phyloP scores from a whole-genome alignment of 2,888 invertebrate species.

The Agrotis puta region DNA sequence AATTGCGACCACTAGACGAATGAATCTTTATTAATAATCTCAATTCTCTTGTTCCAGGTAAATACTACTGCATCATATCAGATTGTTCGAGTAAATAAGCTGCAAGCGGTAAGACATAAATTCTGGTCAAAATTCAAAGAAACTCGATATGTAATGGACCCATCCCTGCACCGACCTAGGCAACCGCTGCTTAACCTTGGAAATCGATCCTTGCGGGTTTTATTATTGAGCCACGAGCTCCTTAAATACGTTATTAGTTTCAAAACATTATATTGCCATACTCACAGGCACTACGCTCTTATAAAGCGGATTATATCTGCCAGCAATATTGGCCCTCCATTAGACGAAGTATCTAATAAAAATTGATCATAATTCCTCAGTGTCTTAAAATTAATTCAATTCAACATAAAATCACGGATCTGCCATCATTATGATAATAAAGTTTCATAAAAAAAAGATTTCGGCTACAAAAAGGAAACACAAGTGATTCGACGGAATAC shows the following conservation, averaged over 20 bases:
- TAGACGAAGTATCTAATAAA: slow-evolving; percentile 41
- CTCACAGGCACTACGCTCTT: slow-evolving; percentile 9
- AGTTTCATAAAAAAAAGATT: slow-evolving; percentile 44
- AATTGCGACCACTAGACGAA: too few species aligned
- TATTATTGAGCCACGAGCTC: too few species aligned
- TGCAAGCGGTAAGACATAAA: slow-evolving; percentile 6
- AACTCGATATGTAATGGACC: too few species aligned
- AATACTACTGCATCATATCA: not conserved
- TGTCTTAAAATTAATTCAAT: slow-evolving; percentile 56
- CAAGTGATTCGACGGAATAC: slow-evolving; percentile 42
- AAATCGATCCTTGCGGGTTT: too few species aligned
- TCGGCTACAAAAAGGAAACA: slow-evolving; percentile 24
- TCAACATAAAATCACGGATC: slow-evolving; percentile 51
- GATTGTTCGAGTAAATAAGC: not conserved
- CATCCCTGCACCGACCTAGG: too few species aligned
- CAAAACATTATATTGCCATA: slow-evolving; percentile 19
- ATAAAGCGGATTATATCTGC: slow-evolving; percentile 41
- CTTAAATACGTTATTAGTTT: slow-evolving; percentile 19
- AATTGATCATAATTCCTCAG: slow-evolving; percentile 53
- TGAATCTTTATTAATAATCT: slow-evolving; percentile 7
- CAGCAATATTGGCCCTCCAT: slow-evolving; percentile 43
- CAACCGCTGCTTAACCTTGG: too few species aligned
- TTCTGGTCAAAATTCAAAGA: not conserved
- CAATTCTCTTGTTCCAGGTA: slow-evolving; percentile 52
- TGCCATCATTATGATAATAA: slow-evolving; percentile 58